A percentile compares a stretch with the other conserved stretches of the same genome.
phyloP scores from a whole-genome alignment of 2,888 invertebrate genomes.

The Seira sanloemensis region DNA sequence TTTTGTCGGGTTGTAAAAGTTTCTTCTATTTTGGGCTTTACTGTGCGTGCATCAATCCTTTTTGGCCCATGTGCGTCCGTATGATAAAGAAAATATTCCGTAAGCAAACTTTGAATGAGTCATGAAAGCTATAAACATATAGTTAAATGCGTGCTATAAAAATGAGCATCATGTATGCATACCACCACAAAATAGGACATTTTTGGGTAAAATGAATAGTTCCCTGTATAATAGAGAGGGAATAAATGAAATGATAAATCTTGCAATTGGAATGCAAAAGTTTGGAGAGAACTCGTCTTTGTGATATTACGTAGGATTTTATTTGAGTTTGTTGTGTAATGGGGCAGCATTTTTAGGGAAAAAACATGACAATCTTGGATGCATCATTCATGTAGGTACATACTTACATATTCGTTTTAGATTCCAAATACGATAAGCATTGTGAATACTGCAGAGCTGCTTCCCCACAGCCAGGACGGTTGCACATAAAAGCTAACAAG shows the following conservation, averaged over 20 bases:
- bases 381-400: neutral
- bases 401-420: no score
- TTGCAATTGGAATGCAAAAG: neutral
- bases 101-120: neutral
- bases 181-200: neutral
- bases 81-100: neutral
- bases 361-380: neutral
- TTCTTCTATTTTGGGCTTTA: no score
- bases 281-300: neutral
- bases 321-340: neutral
- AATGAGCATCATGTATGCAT: slow-evolving; percentile 20
- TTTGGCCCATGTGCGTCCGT: neutral
- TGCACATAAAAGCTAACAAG: neutral
- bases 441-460: neutral
- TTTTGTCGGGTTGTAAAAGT: no score
- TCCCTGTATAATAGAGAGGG: neutral
- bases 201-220: neutral
- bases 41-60: neutral
- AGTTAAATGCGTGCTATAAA: neutral
- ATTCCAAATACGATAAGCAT: no score
- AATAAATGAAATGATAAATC: neutral
- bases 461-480: neutral
- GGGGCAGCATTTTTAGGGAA: neutral
- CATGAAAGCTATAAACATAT: neutral
- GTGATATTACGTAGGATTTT: neutral